Base-by-base conservation (phyloP, 1,140 invertebrate species). In the Drosophila persimilis region DNA sequence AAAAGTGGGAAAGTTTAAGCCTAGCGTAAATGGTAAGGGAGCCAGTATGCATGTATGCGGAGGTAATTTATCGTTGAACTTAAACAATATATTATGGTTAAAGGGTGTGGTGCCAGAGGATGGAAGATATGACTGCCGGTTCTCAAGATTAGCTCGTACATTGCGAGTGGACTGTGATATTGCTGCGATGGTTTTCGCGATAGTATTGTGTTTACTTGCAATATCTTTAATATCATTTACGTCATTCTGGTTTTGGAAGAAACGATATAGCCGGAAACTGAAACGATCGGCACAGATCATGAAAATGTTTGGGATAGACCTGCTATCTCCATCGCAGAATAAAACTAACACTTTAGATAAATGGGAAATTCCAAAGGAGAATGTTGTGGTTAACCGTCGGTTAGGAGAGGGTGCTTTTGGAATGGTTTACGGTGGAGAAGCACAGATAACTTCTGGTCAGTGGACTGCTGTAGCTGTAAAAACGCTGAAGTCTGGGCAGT, bases 391-490 rank as follows among this genome's bases (percentile, higher is more conserved):
- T n/a, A 98, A 98, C 91, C 92, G 97, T 17, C 96, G 95, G 84
- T 92, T 98, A 0, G 97, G 97, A 1, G 96, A 97, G 88, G 97
- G 97, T n/a, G 96, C 96, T 1, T 97, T 98, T 90, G 97, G 96
- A 22, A 96, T 95, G 0, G 96, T 97, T 4, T 97, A 96, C 89
- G 96, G 96, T 55, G 97, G 97, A 13, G 96, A 97, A 81, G 95
- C 95, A 1, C 92, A 94, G 39, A 93, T 97, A 17, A 93, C 94
- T 6, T 94, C 92, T 0, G 93, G 94, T 39, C 94, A 94, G n/a
- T 97, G 96, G 96, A 94, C 95, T 2, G 95, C 96, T 1, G 97
- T 98, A 0, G 97, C 97, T 8, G 97, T 98, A 0, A 99, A 98
- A 92, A 97, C 97, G 0, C 92, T 98, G 0, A 98, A 98, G 91